Evolutionary conservation across 1,140 invertebrate species (phyloP), one percentile per base, ranked within the genome.

Genomic region (Cydia strobilella): DNA sequence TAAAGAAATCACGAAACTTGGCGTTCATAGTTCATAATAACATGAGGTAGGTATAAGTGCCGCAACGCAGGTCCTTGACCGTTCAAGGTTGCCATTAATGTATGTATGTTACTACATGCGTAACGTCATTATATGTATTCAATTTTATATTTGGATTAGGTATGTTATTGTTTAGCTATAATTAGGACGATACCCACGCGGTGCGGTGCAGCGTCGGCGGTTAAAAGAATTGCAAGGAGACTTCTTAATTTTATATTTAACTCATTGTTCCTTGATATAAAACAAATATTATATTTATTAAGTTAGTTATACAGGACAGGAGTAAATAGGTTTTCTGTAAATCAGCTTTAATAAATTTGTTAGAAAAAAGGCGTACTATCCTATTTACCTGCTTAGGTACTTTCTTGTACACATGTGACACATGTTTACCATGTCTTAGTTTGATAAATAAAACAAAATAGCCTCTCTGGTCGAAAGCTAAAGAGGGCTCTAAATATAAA

Each of bases 61-160:
- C 66, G 39, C 72, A 25, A 74, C 42, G 25, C 59, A 51, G 85
- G 81, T 87, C 80, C 84, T 85, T 87, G 86, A 90, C 83, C 85
- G 54, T 72, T 81, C 86, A 89, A 89, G 84, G 85, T 82, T 85
- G 77, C 73, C 51, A 42, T 39, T 69, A 42, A 69, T 69, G n/a
- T 69, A 69, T 35, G 65, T 69, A 69, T 75, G 27, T 66, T 51
- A 62, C 65, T 69, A 75, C 73, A 73, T 78, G 73, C 74, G 78
- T 75, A 63, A 23, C 72, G 59, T 75, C 25, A 87, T 84, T 84
- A 83, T 82, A n/a, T n/a, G n/a, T 27, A 84, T 84, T 83, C 77
- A 79, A 83, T 75, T 81, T 80, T 79, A 75, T 77, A 84, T 87
- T 83, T 84, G 85, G 87, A 76, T 42, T 66, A 82, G 77, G 85